Percentiles rank a stretch among this genome's conserved stretches.
Evolutionary conservation across 2,888 invertebrate species (phyloP).

Genomic region (Ecliptopera silaceata): DNA sequence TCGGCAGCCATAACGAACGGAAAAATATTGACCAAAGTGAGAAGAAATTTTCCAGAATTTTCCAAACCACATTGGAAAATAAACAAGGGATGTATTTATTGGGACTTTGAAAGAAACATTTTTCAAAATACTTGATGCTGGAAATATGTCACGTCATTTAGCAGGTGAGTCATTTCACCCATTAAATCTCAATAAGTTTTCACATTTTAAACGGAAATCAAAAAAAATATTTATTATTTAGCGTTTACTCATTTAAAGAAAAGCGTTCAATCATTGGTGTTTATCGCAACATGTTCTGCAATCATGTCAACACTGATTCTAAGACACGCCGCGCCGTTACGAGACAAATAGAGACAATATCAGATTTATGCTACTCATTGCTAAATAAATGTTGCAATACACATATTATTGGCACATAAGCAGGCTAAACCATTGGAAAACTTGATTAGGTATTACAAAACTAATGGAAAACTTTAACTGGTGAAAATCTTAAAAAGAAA

Average conservation of each 20-base stretch:
- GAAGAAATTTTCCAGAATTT: constrained; percentile 10
- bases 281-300: constrained; percentile 53
- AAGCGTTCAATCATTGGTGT: constrained; percentile 40
- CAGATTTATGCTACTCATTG: constrained; percentile 26
- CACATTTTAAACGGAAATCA: too few relatives aligned
- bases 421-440: background rate
- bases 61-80: background rate
- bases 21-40: constrained; percentile 10
- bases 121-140: too few relatives aligned
- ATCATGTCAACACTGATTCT: constrained; percentile 48
- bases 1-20: constrained; percentile 10
- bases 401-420: constrained; percentile 4
- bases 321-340: constrained; percentile 42
- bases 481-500: background rate
- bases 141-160: too few relatives aligned
- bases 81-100: too few relatives aligned
- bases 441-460: too few relatives aligned
- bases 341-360: constrained; percentile 33
- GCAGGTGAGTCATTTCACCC: too few relatives aligned
- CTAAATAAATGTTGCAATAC: constrained; percentile 19
- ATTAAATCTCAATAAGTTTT: too few relatives aligned
- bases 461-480: background rate
- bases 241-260: too few relatives aligned
- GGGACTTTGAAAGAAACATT: too few relatives aligned
- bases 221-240: too few relatives aligned